Evolutionary conservation across 2,888 invertebrate species (phyloP), one percentile per base, ranked within the genome.

Genomic region (Lasioglossum marginatum): DNA sequence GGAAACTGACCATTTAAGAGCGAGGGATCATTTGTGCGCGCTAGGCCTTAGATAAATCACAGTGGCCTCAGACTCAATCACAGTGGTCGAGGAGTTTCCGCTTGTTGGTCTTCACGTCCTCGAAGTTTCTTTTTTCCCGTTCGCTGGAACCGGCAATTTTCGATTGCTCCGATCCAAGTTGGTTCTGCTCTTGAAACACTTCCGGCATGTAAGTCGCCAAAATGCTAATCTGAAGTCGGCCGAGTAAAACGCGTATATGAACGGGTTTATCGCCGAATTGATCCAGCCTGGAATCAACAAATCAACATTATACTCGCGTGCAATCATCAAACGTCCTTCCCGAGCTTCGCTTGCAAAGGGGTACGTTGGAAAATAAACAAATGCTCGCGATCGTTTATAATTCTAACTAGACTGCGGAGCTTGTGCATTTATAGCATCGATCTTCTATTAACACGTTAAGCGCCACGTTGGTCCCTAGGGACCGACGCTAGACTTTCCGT

Each of bases 221-320:
- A 98, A 98, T 0, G 98, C 98, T 90, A 97, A 96, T 92, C 98
- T 96, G 94, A 98, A 98, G 94, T 98, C 98, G 0, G 97, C 97
- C 86, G 98, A 98, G 95, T 98, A 98, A 93, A 98, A 98, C 34
- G 98, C 98, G 93, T 98, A 98, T 92, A 98, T 98, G 94, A 98
- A 98, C 0, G 98, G 98, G 95, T 98, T 98, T 88, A 98, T 98
- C 6, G 98, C 98, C 0, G 98, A 98, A 94, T 98, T 98, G 92
- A 98, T 97, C 98, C 98, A 98, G 0, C 98, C 96, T 96, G 92
- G 27, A 93, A 82, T 45, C 5, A 52, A 31, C n/a, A 31, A 78
- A 14, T 57, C 1, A 57, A 57, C 57, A n/a, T 57, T 57, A 57
- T n/a, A 12, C 57, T 12, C 57, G 12, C 23, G n/a, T n/a, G n/a